Percentiles rank a stretch among this genome's conserved stretches.
Conservation (phyloP, 2,113 vertebrate genomes). For the Aegotheles bennettii region DNA sequence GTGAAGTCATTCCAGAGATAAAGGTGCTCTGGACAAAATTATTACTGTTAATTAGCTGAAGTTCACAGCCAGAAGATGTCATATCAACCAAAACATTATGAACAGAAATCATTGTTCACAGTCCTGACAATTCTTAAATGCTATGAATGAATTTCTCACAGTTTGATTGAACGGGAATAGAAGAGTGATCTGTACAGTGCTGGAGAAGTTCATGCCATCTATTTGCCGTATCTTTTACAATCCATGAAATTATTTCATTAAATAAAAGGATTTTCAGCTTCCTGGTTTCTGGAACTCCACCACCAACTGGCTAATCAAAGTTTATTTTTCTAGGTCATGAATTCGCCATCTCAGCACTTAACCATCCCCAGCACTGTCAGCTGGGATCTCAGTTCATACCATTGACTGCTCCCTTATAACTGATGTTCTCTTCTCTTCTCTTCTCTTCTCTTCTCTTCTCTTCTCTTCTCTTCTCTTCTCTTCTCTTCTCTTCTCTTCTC, state of each 20-base stretch:
- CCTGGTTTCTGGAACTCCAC: neutral
- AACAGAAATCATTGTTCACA: neutral
- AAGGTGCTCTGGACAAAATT: neutral
- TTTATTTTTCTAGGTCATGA: neutral
- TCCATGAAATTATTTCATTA: neutral
- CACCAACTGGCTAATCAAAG: neutral
- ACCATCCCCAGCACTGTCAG: neutral
- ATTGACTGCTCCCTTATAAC: neutral
- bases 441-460: no score
- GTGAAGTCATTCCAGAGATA: neutral
- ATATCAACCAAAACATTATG: conserved; percentile 43
- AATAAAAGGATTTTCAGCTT: neutral
- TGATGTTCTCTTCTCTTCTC: neutral
- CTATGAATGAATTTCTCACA: neutral
- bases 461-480: no score
- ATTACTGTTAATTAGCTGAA: conserved; percentile 44
- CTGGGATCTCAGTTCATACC: neutral
- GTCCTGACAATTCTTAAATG: neutral
- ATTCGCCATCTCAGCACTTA: neutral
- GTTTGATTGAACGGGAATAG: neutral
- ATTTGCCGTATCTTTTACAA: neutral
- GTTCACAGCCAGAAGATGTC: conserved; percentile 52
- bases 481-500: no score
- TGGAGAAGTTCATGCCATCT: neutral
- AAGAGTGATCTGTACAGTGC: neutral